These are phyloP conservation scores for Drosophila mayri DNA, from an alignment of 1,140 invertebrate species.

Conservation along the genomic window DNA sequence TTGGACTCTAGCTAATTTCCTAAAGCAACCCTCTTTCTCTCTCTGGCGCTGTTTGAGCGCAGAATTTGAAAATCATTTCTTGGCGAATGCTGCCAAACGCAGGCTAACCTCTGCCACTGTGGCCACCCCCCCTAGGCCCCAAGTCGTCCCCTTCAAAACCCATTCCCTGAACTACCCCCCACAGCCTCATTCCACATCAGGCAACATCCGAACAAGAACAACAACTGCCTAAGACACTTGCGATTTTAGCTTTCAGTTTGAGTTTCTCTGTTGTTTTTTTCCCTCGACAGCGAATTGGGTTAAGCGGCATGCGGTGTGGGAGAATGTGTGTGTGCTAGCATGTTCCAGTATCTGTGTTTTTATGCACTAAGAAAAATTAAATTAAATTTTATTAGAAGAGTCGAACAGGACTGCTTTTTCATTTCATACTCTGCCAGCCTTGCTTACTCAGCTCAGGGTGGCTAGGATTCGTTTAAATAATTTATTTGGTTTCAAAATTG, in stretches of 20 bases:
- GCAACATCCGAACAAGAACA: slow-evolving; percentile 41
- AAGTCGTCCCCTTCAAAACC: background rate
- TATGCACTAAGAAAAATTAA: background rate
- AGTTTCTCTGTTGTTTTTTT: slow-evolving; percentile 27
- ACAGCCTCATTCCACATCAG: slow-evolving; percentile 7
- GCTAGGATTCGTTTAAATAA: background rate
- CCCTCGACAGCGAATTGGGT: slow-evolving; percentile 65
- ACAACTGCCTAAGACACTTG: slow-evolving; percentile 73
- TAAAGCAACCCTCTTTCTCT: slow-evolving; percentile 44
- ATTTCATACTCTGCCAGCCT: too few species aligned
- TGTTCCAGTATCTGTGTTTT: slow-evolving; percentile 22
- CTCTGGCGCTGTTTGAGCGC: slow-evolving; percentile 1
- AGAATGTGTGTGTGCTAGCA: slow-evolving; percentile 25
- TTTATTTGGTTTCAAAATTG: background rate
- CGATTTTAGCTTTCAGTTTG: slow-evolving; percentile 54
- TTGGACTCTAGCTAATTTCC: slow-evolving; percentile 7
- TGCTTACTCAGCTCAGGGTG: background rate
- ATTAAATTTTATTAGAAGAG: too few species aligned
- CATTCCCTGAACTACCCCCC: background rate
- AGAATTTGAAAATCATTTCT: slow-evolving; percentile 66
- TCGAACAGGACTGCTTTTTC: too few species aligned
- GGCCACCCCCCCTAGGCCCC: background rate
- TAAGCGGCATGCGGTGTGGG: slow-evolving; percentile 64
- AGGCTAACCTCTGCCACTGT: slow-evolving; percentile 33
- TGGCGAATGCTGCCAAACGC: slow-evolving; percentile 63